Evolutionary conservation across 2,113 vertebrate species (phyloP).

Genomic region (Vulpes vulpes): DNA sequence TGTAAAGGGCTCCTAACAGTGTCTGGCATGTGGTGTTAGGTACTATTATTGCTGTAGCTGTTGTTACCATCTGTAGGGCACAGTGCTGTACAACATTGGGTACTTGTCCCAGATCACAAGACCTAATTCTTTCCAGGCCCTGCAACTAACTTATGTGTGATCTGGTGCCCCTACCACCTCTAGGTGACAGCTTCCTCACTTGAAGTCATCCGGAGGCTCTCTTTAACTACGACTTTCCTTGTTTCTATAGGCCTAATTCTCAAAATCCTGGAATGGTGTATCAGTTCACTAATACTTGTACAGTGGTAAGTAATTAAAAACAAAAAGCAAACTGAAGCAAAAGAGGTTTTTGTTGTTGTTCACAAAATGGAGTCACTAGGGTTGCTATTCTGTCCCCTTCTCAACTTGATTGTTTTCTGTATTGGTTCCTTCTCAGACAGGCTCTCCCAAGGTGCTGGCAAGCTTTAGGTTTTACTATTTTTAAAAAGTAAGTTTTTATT

Average conservation of each 20-base stretch:
- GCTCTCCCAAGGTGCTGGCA: neutral
- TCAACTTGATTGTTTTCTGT: neutral
- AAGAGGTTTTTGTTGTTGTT: neutral
- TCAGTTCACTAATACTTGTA: neutral
- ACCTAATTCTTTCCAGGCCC: neutral
- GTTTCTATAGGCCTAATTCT: neutral
- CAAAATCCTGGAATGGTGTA: neutral
- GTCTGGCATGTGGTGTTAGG: neutral
- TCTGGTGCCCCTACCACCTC: neutral
- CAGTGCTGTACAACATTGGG: neutral
- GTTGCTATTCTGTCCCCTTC: neutral
- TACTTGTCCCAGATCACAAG: accelerated
- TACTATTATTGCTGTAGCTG: too few species aligned
- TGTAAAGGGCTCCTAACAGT: neutral
- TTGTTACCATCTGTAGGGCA: neutral
- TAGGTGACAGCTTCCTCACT: neutral
- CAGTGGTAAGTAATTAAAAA: neutral
- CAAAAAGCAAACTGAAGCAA: neutral
- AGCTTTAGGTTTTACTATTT: too few species aligned
- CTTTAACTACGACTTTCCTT: neutral
- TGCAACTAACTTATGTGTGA: neutral
- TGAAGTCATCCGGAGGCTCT: neutral
- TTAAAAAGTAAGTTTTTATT: neutral
- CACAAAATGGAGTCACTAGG: neutral
- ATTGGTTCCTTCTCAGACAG: neutral